A percentile compares a stretch with the other conserved stretches of the same genome.
Conservation (phyloP, 2,113 vertebrate species). For the Eleginops maclovinus region DNA sequence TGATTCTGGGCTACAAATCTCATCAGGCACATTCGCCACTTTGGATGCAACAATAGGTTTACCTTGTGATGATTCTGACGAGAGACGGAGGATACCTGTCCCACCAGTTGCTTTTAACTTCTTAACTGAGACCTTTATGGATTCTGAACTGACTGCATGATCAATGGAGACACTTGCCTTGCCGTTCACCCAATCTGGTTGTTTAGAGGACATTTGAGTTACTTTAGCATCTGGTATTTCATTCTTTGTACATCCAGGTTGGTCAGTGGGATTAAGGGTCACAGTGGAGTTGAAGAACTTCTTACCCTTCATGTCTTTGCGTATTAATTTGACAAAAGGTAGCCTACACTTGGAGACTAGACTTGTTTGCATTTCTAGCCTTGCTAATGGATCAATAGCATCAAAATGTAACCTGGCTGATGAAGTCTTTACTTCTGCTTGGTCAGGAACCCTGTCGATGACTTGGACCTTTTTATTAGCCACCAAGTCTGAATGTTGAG, state of each 20-base stretch:
- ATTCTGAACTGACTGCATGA: constrained; percentile 5
- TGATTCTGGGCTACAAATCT: background rate
- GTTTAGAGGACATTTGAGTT: constrained; percentile 6
- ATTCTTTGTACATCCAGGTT: constrained; percentile 25
- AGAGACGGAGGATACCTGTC: constrained; percentile 30
- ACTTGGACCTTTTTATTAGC: too few relatives aligned
- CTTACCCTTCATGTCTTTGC: constrained; percentile 59
- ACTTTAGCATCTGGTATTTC: background rate
- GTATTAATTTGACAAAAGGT: constrained; percentile 73
- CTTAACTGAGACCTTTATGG: constrained; percentile 45
- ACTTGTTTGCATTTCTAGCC: constrained; percentile 43
- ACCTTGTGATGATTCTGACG: constrained; percentile 34
- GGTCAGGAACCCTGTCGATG: too few relatives aligned
- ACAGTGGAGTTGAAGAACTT: constrained; percentile 31
- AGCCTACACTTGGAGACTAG: constrained; percentile 60
- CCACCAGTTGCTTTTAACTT: constrained; percentile 45
- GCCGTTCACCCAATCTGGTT: constrained; percentile 13
- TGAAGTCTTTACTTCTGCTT: background rate
- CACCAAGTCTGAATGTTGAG: too few relatives aligned
- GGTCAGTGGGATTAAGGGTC: constrained; percentile 18
- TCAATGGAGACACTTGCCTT: constrained; percentile 11
- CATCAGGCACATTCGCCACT: constrained; percentile 6
- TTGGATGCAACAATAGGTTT: background rate
- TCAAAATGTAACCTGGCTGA: constrained; percentile 13
- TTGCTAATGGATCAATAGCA: constrained; percentile 22